Evolutionary conservation across 2,797 vertebrate species (phyloP), one percentile per base, ranked within the genome.

Genomic region (Chaenodraco wilsoni): DNA sequence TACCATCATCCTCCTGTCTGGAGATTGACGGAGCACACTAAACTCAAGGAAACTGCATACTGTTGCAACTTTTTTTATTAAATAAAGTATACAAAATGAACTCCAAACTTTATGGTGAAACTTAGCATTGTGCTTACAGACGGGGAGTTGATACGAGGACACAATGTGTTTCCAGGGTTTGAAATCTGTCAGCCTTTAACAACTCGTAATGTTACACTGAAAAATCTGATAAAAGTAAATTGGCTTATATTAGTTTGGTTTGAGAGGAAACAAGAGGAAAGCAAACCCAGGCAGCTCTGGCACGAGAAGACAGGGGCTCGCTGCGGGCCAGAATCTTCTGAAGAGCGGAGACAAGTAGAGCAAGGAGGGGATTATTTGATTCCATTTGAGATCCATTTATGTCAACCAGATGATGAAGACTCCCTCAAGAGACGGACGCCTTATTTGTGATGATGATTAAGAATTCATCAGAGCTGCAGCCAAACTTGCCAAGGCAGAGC

Each of bases 361-460:
- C 60, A 76, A 84, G 70, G 78, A 84, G 63, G 59, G 81, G 79
- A 84, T 84, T 87, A 54, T 92, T 92, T 88, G 85, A 85, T 91
- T 88, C 72, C 65, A 79, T 87, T 88, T 88, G 49, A 76, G 79
- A 87, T 86, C 84, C 65, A 64, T 88, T 92, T 86, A 94, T 93
- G 92, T 87, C 68, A 88, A 88, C 89, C 93, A 94, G 92, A 94
- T 91, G 93, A 93, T 79, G 81, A 79, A 81, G 84, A 78, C 71
- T 84, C 77, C 78, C 83, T 86, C 75, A 13, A 71, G 89, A 92
- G 90, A 84, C 67, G 54, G 76, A 89, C 31, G 90, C 84, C 89
- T 92, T 86, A 83, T 94, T 94, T 91, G 79, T 74, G 81, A 85
- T 64, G 75, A 89, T 85, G 85, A 93, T 88, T 93, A 86, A 74